Conservation (phyloP, 2,888 invertebrate genomes). For the Copidosoma aretas region DNA sequence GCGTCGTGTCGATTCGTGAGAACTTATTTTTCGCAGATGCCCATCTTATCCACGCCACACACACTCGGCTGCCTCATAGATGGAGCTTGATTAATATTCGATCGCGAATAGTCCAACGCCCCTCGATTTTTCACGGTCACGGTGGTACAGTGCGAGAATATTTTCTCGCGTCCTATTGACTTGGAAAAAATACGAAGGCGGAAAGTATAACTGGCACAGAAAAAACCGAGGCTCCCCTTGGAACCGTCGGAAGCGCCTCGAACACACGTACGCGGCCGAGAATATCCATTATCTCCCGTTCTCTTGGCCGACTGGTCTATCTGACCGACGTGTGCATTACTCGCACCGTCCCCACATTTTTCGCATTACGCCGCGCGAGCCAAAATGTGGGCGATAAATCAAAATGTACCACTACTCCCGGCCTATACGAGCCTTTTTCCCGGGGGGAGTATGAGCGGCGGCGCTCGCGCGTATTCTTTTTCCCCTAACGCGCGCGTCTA, state of each 20-base stretch:
- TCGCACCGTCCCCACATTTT: conserved; percentile 43
- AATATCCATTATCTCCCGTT: background rate
- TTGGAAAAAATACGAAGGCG: no score
- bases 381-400: conserved; percentile 39
- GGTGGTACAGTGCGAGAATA: no score
- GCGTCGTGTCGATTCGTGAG: no score
- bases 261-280: background rate
- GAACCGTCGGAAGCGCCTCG: background rate
- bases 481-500: conserved; percentile 4
- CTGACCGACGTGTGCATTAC: conserved; percentile 44
- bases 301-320: background rate
- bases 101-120: no score
- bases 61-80: no score
- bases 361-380: conserved; percentile 28
- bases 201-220: no score
- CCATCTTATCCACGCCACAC: no score
- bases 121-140: no score
- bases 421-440: conserved; percentile 16
- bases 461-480: background rate
- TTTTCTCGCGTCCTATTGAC: no score
- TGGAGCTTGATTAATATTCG: no score
- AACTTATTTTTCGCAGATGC: no score
- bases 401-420: conserved; percentile 15
- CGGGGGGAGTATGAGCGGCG: background rate
- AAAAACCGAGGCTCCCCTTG: background rate